Evolutionary conservation across 2,113 vertebrate species (phyloP).

Genomic region (Sclerurus mexicanus): DNA sequence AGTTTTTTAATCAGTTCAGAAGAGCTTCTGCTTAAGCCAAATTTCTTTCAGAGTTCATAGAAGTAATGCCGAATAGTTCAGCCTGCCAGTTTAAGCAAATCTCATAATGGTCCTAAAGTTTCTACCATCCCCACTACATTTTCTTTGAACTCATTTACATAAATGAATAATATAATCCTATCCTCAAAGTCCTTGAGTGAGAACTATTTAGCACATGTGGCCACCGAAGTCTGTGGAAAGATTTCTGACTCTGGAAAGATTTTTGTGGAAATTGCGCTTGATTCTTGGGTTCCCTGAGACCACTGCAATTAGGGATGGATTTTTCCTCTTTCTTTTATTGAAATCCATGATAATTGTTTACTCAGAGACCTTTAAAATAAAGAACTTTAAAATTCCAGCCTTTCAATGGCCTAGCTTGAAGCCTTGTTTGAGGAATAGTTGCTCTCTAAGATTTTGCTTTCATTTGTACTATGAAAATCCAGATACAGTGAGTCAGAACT

Average conservation of each 20-base stretch:
- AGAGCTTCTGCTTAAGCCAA: neutral
- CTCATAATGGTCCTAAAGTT: conserved; percentile 6
- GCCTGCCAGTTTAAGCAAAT: conserved; percentile 27
- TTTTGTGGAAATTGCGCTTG: conserved; percentile 41
- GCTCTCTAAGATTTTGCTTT: neutral
- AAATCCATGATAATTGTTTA: neutral
- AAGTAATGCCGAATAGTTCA: neutral
- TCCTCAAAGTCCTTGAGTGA: neutral
- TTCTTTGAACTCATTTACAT: conserved; percentile 44
- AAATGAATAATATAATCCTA: conserved; percentile 10
- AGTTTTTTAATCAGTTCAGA: conserved; percentile 12
- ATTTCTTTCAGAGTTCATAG: conserved; percentile 22
- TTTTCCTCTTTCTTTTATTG: neutral
- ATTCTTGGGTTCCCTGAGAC: neutral
- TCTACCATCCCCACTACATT: neutral
- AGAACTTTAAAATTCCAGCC: neutral
- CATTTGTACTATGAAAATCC: neutral
- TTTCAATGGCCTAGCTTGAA: neutral
- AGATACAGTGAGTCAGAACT: neutral
- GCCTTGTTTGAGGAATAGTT: neutral
- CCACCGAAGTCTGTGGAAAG: neutral
- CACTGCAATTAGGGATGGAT: neutral
- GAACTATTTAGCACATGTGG: conserved; percentile 15
- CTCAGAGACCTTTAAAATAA: neutral
- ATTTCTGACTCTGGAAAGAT: conserved; percentile 35